These are phyloP conservation scores for Podarcis siculus DNA, from an alignment of 2,797 vertebrate species.

Conservation along the genomic window DNA sequence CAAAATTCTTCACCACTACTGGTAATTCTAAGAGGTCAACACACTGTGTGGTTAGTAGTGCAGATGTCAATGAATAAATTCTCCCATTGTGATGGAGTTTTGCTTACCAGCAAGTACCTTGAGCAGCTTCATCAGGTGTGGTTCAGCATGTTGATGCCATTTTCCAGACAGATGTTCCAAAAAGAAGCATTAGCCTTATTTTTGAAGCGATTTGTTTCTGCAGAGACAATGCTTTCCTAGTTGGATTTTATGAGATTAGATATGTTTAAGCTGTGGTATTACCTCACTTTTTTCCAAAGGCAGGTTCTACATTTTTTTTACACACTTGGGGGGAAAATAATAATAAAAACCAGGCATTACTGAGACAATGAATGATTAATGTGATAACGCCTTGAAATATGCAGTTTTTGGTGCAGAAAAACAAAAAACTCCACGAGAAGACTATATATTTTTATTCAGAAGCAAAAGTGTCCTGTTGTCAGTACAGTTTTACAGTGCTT, in stretches of 20 bases:
- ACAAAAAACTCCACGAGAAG: neutral
- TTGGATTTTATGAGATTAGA: neutral
- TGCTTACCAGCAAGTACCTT: constrained; percentile 37
- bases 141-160: constrained; percentile 28
- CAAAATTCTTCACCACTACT: neutral
- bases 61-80: neutral
- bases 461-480: neutral
- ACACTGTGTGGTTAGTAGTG: neutral
- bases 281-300: neutral
- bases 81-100: constrained; percentile 29
- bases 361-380: neutral
- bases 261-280: neutral
- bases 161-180: constrained; percentile 33
- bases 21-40: neutral
- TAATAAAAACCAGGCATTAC: neutral
- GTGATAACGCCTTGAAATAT: neutral
- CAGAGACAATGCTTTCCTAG: neutral
- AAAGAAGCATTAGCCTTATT: neutral
- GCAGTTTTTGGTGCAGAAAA: neutral
- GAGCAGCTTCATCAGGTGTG: constrained; percentile 38
- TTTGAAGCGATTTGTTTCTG: neutral
- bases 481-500: neutral
- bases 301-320: neutral
- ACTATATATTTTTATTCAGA: neutral
- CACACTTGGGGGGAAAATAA: neutral